A percentile compares a stretch with the other conserved stretches of the same genome.
Evolutionary conservation across 2,888 invertebrate species (phyloP).

Genomic region (Argynnis bischoffii): DNA sequence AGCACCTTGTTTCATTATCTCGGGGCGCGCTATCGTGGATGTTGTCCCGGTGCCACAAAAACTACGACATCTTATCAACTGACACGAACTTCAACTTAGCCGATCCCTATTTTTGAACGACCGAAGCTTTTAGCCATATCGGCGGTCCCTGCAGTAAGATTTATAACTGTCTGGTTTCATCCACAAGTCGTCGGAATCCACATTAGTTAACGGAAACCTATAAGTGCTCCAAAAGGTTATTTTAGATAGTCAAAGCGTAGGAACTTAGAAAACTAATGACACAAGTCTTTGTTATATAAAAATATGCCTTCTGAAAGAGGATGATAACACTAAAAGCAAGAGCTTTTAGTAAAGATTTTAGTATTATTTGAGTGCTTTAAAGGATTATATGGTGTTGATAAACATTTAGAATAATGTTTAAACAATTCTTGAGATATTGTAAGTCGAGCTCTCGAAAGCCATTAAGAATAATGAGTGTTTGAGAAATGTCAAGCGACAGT

Average conservation of each 20-base stretch:
- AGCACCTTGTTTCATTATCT: constrained; percentile 70
- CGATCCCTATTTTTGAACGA: constrained; percentile 71
- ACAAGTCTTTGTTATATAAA: constrained; percentile 40
- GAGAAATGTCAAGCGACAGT: constrained; percentile 65
- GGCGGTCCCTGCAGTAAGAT: constrained; percentile 63
- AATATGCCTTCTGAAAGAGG: constrained; percentile 40
- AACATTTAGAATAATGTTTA: constrained; percentile 36
- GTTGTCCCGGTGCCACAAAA: constrained; percentile 72
- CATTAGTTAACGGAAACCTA: constrained; percentile 71
- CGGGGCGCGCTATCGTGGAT: constrained; percentile 65
- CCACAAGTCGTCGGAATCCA: constrained; percentile 73
- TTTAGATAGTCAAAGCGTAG: constrained; percentile 59
- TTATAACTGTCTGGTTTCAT: constrained; percentile 72
- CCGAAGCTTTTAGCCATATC: constrained; percentile 79
- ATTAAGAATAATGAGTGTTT: constrained; percentile 71
- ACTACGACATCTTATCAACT: constrained; percentile 74
- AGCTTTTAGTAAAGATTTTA: constrained; percentile 30
- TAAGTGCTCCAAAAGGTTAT: constrained; percentile 61
- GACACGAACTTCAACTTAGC: constrained; percentile 79
- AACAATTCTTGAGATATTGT: constrained; percentile 39
- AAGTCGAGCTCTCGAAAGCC: constrained; percentile 60
- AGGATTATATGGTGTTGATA: constrained; percentile 35
- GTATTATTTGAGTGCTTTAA: constrained; percentile 28
- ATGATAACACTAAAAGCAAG: constrained; percentile 49
- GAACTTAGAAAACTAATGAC: constrained; percentile 13